Conservation (phyloP, 2,888 invertebrate species). For the Temnothorax unifasciatus region DNA sequence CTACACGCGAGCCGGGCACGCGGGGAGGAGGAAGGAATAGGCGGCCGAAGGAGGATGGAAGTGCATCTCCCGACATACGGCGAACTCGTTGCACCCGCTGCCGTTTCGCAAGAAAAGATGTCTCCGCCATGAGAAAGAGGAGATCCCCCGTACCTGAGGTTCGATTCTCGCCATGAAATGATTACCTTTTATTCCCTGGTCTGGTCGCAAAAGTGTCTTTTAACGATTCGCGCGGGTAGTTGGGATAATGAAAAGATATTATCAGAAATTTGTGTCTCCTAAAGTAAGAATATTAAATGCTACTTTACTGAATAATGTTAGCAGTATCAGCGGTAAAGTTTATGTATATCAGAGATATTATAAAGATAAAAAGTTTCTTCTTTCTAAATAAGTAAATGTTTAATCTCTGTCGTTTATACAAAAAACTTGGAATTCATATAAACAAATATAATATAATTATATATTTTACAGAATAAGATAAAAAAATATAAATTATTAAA, state of each 20-base stretch:
- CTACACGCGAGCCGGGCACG: conserved; percentile 65
- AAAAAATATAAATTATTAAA: background rate
- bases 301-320: background rate
- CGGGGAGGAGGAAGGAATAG: conserved; percentile 46
- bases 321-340: background rate
- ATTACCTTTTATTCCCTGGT: conserved; percentile 23
- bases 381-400: background rate
- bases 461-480: background rate
- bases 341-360: background rate
- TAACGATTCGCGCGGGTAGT: conserved; percentile 7
- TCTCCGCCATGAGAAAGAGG: background rate
- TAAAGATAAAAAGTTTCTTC: background rate
- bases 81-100: conserved; percentile 29
- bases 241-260: conserved; percentile 1
- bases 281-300: background rate
- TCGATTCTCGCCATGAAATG: background rate
- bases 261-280: background rate
- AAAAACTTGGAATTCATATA: background rate
- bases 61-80: conserved; percentile 3
- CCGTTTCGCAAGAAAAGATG: conserved; percentile 40
- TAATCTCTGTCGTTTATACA: background rate
- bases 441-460: background rate
- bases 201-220: conserved; percentile 4
- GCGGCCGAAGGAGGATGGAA: background rate
- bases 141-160: background rate